Conservation (phyloP, 2,113 vertebrate genomes). For the Sinocyclocheilus anshuiensis region DNA sequence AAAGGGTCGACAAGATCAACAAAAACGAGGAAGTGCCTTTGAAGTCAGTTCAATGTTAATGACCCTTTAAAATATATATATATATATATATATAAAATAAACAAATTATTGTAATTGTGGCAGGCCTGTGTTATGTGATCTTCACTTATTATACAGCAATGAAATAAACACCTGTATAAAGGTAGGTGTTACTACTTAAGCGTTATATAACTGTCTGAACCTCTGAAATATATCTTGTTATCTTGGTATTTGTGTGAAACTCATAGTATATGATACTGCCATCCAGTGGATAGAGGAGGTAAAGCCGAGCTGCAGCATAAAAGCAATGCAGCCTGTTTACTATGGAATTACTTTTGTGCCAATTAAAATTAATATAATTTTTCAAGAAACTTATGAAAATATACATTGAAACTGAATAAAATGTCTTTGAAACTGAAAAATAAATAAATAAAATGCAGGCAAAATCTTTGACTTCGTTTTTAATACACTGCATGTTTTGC, state of each 20-base stretch:
- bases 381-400: no score
- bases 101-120: background rate
- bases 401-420: no score
- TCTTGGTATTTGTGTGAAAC: background rate
- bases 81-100: background rate
- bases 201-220: background rate
- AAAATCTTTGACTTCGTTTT: no score
- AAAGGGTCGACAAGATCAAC: slow-evolving; percentile 17
- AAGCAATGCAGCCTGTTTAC: background rate
- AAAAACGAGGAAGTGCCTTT: slow-evolving; percentile 48
- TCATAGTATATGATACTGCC: background rate
- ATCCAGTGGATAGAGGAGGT: background rate
- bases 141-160: background rate
- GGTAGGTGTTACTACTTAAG: background rate
- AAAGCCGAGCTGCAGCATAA: background rate
- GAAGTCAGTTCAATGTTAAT: slow-evolving; percentile 16
- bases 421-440: no score
- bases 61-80: background rate
- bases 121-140: no score
- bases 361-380: no score
- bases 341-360: no score
- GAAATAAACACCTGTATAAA: background rate
- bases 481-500: no score
- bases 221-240: background rate
- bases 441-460: no score